phyloP scores from a whole-genome alignment of 2,797 vertebrate species.

The Silurus lanzhouensis region DNA sequence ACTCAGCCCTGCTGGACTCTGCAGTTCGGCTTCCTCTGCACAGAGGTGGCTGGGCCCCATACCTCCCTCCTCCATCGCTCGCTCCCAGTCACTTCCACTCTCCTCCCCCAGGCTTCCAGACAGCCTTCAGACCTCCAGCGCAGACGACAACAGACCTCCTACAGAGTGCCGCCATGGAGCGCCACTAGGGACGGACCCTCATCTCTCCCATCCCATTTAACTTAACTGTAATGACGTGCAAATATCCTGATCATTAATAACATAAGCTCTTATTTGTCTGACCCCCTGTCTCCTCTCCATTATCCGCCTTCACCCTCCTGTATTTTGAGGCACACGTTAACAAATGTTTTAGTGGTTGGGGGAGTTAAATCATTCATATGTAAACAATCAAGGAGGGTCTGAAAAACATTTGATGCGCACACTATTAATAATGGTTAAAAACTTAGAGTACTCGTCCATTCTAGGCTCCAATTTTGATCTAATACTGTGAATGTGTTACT shows the following conservation, averaged over 20 bases:
- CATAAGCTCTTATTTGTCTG: slow-evolving; percentile 74
- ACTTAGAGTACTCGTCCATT: slow-evolving; percentile 35
- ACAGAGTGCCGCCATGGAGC: slow-evolving; percentile 98
- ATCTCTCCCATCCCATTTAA: slow-evolving; percentile 52
- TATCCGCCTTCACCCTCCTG: neutral
- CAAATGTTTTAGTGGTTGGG: neutral
- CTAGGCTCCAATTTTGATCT: slow-evolving; percentile 38
- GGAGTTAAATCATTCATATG: neutral
- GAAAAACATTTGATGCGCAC: slow-evolving; percentile 28
- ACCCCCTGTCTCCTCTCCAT: slow-evolving; percentile 49
- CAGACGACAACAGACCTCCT: slow-evolving; percentile 98
- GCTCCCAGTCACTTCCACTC: slow-evolving; percentile 92
- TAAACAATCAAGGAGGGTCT: slow-evolving; percentile 24
- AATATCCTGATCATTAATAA: slow-evolving; percentile 77
- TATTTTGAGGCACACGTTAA: slow-evolving; percentile 63
- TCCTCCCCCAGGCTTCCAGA: slow-evolving; percentile 97
- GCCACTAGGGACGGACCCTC: slow-evolving; percentile 87
- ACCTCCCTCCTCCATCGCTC: slow-evolving; percentile 84
- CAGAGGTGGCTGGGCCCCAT: slow-evolving; percentile 96
- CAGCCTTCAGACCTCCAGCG: slow-evolving; percentile 97
- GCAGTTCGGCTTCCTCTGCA: slow-evolving; percentile 93
- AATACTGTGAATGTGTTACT: slow-evolving; percentile 52
- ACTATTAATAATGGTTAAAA: slow-evolving; percentile 44
- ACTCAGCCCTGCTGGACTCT: slow-evolving; percentile 75
- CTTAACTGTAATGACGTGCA: slow-evolving; percentile 70